A percentile compares a stretch with the other conserved stretches of the same genome.
These are phyloP conservation scores for Nycticryphes semicollaris DNA, from an alignment of 2,113 vertebrate genomes.

Conservation along the genomic window DNA sequence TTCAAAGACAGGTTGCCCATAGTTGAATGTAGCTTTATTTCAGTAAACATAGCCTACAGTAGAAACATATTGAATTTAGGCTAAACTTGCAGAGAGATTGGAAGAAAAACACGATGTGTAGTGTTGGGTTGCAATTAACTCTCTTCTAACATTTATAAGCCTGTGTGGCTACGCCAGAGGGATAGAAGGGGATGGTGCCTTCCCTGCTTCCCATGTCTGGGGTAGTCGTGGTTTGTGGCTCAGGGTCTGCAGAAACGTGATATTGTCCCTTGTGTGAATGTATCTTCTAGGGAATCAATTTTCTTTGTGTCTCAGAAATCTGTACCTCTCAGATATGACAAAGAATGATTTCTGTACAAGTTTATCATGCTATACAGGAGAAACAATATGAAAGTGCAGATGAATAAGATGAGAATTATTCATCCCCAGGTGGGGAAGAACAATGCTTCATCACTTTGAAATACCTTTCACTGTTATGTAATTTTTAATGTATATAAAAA, in stretches of 20 bases:
- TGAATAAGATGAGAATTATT: background rate
- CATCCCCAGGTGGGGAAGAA: too few relatives aligned
- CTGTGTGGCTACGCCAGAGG: background rate
- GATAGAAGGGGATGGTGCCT: background rate
- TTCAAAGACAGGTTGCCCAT: conserved; percentile 79
- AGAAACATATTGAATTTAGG: conserved; percentile 73
- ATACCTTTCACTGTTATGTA: background rate
- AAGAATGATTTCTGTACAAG: background rate
- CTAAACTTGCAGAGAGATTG: conserved; percentile 47
- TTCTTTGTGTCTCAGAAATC: background rate
- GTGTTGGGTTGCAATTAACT: conserved; percentile 21
- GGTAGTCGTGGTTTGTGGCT: background rate
- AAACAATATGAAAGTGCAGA: background rate
- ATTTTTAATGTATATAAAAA: background rate
- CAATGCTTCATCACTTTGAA: background rate
- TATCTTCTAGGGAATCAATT: background rate
- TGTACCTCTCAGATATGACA: background rate
- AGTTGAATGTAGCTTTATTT: conserved; percentile 74
- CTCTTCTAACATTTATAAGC: background rate
- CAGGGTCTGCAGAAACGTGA: background rate
- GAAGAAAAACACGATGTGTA: background rate
- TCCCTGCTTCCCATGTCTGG: background rate
- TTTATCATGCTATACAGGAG: background rate
- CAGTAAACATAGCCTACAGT: conserved; percentile 72
- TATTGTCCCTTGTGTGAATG: background rate